Evolutionary conservation across 1,140 invertebrate species (phyloP).

Genomic region (Eupeodes corollae): DNA sequence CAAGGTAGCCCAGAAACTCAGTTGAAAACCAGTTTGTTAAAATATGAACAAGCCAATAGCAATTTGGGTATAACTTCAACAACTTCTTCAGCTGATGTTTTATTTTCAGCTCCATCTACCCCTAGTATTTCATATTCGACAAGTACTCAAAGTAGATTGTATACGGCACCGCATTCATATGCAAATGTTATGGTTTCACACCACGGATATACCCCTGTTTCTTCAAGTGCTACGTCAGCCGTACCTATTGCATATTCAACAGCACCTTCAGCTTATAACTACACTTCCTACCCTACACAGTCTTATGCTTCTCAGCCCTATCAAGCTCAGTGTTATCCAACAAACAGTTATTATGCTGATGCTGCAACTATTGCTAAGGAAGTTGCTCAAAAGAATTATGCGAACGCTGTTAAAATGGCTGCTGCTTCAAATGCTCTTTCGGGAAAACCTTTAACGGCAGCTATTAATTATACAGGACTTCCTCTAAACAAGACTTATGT

Average conservation of each 20-base stretch:
- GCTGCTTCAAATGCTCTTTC: conserved; percentile 25
- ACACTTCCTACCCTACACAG: conserved; percentile 17
- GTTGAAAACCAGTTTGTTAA: too few relatives aligned
- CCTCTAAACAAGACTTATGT: conserved; percentile 52
- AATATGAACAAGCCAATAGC: too few relatives aligned
- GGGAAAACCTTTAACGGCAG: conserved; percentile 39
- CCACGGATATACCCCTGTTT: not conserved
- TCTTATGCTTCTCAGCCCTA: conserved; percentile 7
- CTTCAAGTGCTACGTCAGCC: conserved; percentile 18
- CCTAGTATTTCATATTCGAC: not conserved
- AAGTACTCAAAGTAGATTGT: not conserved
- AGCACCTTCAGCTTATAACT: conserved; percentile 25
- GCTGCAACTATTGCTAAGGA: conserved; percentile 57
- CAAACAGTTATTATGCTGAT: conserved; percentile 36
- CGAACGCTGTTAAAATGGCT: conserved; percentile 52
- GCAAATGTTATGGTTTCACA: not conserved
- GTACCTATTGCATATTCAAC: not conserved
- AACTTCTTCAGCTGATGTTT: too few relatives aligned
- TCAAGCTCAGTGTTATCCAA: conserved; percentile 8
- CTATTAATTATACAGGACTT: conserved; percentile 67
- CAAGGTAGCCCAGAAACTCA: too few relatives aligned
- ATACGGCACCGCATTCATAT: not conserved
- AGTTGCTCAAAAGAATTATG: conserved; percentile 66
- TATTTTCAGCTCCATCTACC: not conserved
- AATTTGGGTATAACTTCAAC: too few relatives aligned